Evolutionary conservation across 2,888 invertebrate species (phyloP), one percentile per base, ranked within the genome.

Genomic region (Drosophila maculinotata): DNA sequence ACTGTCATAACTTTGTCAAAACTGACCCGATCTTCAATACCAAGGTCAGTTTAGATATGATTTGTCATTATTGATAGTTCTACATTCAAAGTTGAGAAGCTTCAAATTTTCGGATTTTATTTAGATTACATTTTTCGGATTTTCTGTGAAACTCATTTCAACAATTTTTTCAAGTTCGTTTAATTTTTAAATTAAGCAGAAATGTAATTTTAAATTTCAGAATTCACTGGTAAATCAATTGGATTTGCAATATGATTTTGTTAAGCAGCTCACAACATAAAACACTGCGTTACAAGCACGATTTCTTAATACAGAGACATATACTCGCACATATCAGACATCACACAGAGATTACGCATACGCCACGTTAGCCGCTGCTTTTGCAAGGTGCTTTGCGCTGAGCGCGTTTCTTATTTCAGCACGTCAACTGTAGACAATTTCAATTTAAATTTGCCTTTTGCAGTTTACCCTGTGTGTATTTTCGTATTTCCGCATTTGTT

Each of bases 361-460:
- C 87, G 71, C 60, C 81, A 69, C 49, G 83, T 79, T 51, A 20
- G 60, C 63, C 42, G 17, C 4, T 12, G 28, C n/a, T 33, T 31
- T 48, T 44, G 38, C 23, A 69, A 73, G 72, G 69, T 79, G 67
- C 56, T 54, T 36, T 45, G 60, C 42, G 31, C 30, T 54, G 58
- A 41, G 78, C 70, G 52, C 59, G 65, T 86, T 69, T 59, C 74
- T 80, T 75, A 68, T 75, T 70, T 83, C 77, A 69, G 80, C 77
- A 83, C 87, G 77, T 85, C 71, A 72, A 67, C 72, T 64, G 73
- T 68, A 76, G 73, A 76, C 83, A 78, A 80, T 88, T 86, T 84
- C 84, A 84, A 87, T 87, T 84, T 83, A 77, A 84, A 84, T 87
- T 84, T 86, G 70, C 77, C 80, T 72, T 79, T 79, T 79, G 67